Evolutionary conservation across 2,888 invertebrate species (phyloP), one percentile per base, ranked within the genome.

Genomic region (Lottia scabra): DNA sequence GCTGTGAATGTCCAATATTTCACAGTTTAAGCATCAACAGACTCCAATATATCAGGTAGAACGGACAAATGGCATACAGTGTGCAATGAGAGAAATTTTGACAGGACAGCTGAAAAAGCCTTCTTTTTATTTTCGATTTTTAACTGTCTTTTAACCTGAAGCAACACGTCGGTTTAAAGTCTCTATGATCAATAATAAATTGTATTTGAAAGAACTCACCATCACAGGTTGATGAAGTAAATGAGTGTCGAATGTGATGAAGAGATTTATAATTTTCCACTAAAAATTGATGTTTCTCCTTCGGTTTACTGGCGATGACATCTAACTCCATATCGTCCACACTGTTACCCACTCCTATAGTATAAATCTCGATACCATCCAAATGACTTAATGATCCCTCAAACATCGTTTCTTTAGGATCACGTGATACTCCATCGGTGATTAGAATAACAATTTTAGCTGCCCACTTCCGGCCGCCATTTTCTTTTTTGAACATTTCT

Each of bases 401-500:
- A 26, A 23, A 23, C 62, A 48, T 67, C 27, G 71, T 75, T 62
- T 66, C 45, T 63, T 38, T 77, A 15, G 63, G 27, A 64, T 72
- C 75, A 46, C 65, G 65, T 3, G 75, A 78, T 38, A 70, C 72
- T 3, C 86, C 86, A 62, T 86, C 86, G 0, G 86, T 85, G 68
- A 85, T 81, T 0, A 86, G 75, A 23, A 86, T 73, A 26, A 83
- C 65, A 27, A 84, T 72, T 46, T 82, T 77, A 15, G 77, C 78
- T 8, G 80, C 81, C 68, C 69, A 69, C 1, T 74, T 68, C 10
- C 83, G 63, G 0, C 79, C 80, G 38, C 83, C 82, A 65, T 80
- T 70, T 45, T 75, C 63, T 19, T 45, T 46, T 63, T 43, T 72
- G 63, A 80, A 82, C 78, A 78, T 77, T 15, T 73, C 15, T 12